Base-by-base conservation (phyloP, 2,888 invertebrate species). In the Andrena hattorfiana region DNA sequence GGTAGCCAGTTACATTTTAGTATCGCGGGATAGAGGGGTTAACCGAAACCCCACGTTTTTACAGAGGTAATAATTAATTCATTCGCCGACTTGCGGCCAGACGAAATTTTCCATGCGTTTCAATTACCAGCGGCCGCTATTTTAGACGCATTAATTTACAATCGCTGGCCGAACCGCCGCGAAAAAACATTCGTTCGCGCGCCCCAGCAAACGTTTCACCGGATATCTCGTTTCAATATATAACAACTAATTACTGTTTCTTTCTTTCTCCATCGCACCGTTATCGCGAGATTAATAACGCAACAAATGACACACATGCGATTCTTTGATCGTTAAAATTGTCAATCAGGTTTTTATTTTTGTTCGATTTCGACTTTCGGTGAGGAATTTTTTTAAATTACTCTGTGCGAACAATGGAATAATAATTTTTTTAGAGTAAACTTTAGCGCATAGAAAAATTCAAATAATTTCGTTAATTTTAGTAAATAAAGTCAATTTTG, bases 81-180 rank as follows among this genome's bases (percentile, higher is more conserved):
- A 80, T 81, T 42, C 42, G 67, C 20, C 73, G 28, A 42, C 42
- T 54, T 54, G 73, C 48, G 66, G 70, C 54, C 79, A 42, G 79
- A 64, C 79, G 78, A 77, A 70, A 72, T 78, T 78, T 81, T 68
- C 81, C 71, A 56, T 68, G 80, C 67, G 72, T 81, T 79, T 79
- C 62, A 79, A 72, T 81, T 81, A 73, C 68, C 67, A 28, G n/a
- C 66, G 32, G 35, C 23, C 54, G 67, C 54, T 72, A 63, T 81
- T 76, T 80, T 71, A 60, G 60, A 30, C 63, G 75, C 76, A 83
- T 83, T 76, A 81, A 81, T 83, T 76, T 83, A 76, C 76, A 72
- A 69, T 68, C 76, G 28, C 20, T n/a, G 35, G 35, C 35, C 64
- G 10, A 64, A 66, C 54, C 30, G 42, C 70, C 26, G 10, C 73